Conservation (phyloP, 1,140 invertebrate species). For the Babylonia areolata region DNA sequence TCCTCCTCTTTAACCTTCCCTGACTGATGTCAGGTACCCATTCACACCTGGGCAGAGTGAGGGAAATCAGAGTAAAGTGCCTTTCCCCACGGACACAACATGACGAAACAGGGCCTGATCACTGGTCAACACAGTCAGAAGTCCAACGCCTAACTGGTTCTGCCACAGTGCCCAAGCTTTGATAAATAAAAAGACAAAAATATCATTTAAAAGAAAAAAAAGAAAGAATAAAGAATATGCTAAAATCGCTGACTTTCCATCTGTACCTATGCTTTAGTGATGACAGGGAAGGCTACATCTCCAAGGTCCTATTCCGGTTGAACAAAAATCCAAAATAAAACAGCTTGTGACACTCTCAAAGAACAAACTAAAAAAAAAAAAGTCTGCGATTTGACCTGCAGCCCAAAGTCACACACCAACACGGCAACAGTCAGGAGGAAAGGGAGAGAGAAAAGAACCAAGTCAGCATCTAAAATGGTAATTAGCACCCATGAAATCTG, state of each 20-base stretch:
- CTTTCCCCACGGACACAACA: no score
- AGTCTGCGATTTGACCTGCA: neutral
- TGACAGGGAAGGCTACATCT: neutral
- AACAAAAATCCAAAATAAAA: neutral
- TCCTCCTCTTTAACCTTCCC: no score
- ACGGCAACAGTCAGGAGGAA: neutral
- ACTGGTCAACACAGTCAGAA: no score
- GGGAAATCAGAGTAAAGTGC: no score
- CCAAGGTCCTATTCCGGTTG: neutral
- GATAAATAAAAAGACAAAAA: no score
- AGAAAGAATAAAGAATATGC: neutral
- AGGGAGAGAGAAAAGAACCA: neutral
- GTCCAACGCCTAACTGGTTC: no score
- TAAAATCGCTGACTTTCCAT: neutral
- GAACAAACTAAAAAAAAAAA: neutral
- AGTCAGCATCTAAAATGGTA: neutral
- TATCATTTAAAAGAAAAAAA: no score
- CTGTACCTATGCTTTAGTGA: neutral
- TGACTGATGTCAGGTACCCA: no score
- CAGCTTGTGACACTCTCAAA: neutral
- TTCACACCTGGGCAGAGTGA: no score
- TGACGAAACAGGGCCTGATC: no score
- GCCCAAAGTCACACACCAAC: neutral
- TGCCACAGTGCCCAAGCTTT: no score
- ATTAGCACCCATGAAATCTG: constrained; percentile 24